Percentiles rank a stretch among this genome's conserved stretches.
Evolutionary conservation across 2,113 vertebrate species (phyloP).

Genomic region (Hydropotes inermis): DNA sequence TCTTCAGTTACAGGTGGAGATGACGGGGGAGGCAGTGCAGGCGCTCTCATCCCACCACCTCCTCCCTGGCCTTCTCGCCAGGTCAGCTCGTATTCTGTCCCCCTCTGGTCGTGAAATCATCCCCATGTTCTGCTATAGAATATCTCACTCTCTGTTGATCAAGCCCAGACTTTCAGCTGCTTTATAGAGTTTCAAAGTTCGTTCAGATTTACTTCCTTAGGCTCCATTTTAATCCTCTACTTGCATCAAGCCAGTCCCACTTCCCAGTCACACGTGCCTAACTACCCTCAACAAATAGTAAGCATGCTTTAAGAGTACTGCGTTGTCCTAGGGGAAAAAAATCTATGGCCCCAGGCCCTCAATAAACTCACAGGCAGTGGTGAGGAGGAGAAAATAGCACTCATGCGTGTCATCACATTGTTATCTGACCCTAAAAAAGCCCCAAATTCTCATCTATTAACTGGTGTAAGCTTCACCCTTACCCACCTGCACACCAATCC

Average conservation of each 20-base stretch:
- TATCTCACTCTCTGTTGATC: neutral
- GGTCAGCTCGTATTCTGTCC: neutral
- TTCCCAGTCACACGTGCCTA: neutral
- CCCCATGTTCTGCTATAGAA: neutral
- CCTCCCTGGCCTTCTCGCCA: accelerated
- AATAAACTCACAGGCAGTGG: neutral
- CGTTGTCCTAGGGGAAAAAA: neutral
- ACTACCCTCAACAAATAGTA: neutral
- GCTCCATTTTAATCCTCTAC: neutral
- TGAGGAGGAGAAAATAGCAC: neutral
- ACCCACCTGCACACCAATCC: neutral
- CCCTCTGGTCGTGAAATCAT: accelerated
- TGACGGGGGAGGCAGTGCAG: accelerated
- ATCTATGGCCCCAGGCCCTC: neutral
- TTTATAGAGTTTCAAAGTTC: neutral
- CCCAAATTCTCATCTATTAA: neutral
- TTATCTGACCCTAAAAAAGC: neutral
- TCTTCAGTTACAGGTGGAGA: neutral
- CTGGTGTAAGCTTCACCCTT: neutral
- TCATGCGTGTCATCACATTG: accelerated
- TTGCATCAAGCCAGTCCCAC: neutral
- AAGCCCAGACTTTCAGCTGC: neutral
- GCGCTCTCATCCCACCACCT: neutral
- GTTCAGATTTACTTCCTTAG: neutral
- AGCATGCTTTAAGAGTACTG: neutral